Conservation (phyloP, 1,140 invertebrate species). For the Papilio aristodemus region DNA sequence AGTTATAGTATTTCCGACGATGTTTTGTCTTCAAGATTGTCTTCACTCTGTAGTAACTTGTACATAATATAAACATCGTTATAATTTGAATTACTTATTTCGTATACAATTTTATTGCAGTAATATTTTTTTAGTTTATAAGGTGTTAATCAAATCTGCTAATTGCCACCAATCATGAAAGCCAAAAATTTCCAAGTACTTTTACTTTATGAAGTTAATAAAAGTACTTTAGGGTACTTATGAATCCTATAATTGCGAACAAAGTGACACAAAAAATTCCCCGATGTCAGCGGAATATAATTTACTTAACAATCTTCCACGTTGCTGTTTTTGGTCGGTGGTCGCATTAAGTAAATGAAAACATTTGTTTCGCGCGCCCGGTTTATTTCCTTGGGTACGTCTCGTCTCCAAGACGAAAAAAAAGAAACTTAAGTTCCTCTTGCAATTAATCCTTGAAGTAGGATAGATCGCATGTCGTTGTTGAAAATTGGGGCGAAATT, state of each 20-base stretch:
- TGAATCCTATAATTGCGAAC: neutral
- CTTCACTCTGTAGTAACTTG: neutral
- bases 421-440: neutral
- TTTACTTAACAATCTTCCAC: neutral
- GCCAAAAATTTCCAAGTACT: too few species aligned
- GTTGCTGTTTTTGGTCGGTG: neutral
- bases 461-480: too few species aligned
- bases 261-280: conserved; percentile 1
- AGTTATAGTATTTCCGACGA: neutral
- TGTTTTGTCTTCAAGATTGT: neutral
- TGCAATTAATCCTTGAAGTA: neutral
- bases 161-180: too few species aligned
- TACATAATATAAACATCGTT: neutral
- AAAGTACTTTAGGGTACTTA: neutral
- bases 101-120: too few species aligned
- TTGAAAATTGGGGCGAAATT: too few species aligned
- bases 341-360: conserved; percentile 11
- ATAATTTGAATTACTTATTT: too few species aligned
- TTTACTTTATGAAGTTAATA: too few species aligned
- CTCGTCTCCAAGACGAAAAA: neutral
- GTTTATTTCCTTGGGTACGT: neutral
- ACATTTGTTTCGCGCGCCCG: neutral
- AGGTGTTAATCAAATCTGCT: too few species aligned
- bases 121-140: too few species aligned
- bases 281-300: neutral